Base-by-base conservation (phyloP, 2,797 vertebrate genomes). In the Rhinella marina region DNA sequence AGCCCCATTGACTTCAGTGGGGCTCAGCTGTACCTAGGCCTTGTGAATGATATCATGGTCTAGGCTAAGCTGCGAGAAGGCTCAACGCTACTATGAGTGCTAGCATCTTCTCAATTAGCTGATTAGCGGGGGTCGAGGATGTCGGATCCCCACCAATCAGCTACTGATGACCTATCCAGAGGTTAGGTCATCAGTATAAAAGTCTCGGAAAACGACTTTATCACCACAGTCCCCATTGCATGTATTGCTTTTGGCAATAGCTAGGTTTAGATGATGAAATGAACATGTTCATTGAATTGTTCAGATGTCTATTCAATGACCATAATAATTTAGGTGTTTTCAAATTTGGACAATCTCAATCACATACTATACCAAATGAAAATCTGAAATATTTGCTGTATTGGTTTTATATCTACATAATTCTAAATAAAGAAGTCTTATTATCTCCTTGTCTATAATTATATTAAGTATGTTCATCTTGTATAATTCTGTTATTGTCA, bases 391-490 rank as follows among this genome's bases (percentile, higher is more conserved):
- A 19, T 79, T 6, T 61, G 10, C 29, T 32, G 23, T 41, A n/a
- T 81, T 81, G 32, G 57, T 81, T 62, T 80, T 41, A 48, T 64
- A 64, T 81, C 13, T 41, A 9, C 29, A 23, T 64, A 81, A 62
- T 59, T 50, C 25, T 48, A 32, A 81, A 81, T 81, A 81, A 81
- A 81, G 21, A 59, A 62, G 13, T 81, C 21, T 48, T 41, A 25
- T 52, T 25, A 77, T 14, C 12, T n/a, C 12, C 8, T 6, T 77
- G 13, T 77, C 23, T 77, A 14, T 52, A 16, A 54, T 25, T 52
- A 8, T 77, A 25, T 23, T 54, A 54, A n/a, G 5, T 50, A 21
- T 0, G 23, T 75, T 75, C 17, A n/a, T n/a, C 1, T 21, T 19
- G 7, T 75, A n/a, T 12, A 41, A 41, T 41, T 73, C 19, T 21